Evolutionary conservation across 2,797 vertebrate species (phyloP), one percentile per base, ranked within the genome.

Genomic region (Enteromius fasciolatus): DNA sequence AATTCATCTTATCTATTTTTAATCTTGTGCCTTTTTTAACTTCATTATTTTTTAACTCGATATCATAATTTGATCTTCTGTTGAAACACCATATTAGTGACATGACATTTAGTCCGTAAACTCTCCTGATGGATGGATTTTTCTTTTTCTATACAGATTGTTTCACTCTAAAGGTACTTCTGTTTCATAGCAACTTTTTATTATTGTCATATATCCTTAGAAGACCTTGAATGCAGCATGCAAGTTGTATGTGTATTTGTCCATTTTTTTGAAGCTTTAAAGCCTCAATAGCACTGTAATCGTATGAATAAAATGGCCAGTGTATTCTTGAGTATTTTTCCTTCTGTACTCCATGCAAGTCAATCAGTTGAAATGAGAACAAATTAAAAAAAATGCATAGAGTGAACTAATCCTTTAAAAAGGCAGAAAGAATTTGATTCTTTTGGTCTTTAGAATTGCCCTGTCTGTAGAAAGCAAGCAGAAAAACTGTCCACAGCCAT

Each of bases 401-500:
- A 57, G 7, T 39, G 6, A 75, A 57, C 52, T 75, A 41, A 59
- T 57, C 52, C 33, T 57, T 57, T 25, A 75, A 68, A 73, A 76
- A 84, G 76, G 44, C 82, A 48, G 41, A 73, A 83, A 44, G 33
- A 81, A 68, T 79, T 82, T 87, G 84, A 88, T 81, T 89, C 75
- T 87, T 54, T 48, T 23, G 23, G 81, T 78, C 83, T 33, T 36
- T 83, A 84, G 84, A 88, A 86, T 87, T 86, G 64, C 74, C 78
- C 85, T 84, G 57, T 61, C 75, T 39, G 64, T 77, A 87, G 80
- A 67, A 87, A 90, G 81, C 59, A 86, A 90, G 64, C 39, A 48
- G 70, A 28, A 59, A 23, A 86, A 64, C 80, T 3, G 52, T 87
- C 86, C 83, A 83, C 84, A 87, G 79, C 89, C 90, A 90, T 91